Base-by-base conservation (phyloP, 2,888 invertebrate genomes). In the Cryptus armator region DNA sequence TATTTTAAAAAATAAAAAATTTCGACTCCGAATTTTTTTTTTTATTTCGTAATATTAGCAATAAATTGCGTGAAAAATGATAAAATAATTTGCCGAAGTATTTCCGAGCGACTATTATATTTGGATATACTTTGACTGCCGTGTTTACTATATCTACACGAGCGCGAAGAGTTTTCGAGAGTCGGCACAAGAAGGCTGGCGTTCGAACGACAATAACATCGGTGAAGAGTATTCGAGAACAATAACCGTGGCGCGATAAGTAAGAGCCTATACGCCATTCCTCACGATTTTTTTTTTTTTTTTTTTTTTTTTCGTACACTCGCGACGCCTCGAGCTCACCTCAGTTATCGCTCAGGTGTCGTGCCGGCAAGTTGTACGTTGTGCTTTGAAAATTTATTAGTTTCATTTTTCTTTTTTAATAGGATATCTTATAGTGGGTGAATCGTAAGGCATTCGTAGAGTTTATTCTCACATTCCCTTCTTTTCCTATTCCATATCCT, bases 331-430 rank as follows among this genome's bases (percentile, higher is more conserved):
- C 43, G 48, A 32, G 12, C n/a, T 16, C 29, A 43, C 64, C 74
- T 86, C 86, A 87, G 86, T 87, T 56, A 79, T 82, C 64, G 77
- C 16, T 82, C 62, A 68, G 76, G 68, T 72, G 64, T 82, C 84
- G 81, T 81, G 79, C 85, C 37, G 84, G 77, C 78, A 82, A 74
- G 81, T 72, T 9, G 70, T 56, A 6, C 19, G 10, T 62, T 56
- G 19, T 79, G 75, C 67, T 44, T n/a, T 64, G 37, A n/a, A 14
- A 53, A 46, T 62, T 68, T 48, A 43, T 64, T 68, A 12, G 12
- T 62, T 62, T 77, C 4, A 44, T 81, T 72, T 72, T 46, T 53
- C 10, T 56, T 6, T 5, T 44, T 68, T 37, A 29, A 32, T 62
- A 14, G 53, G 19, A 44, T 19, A 64, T 48, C 56, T 19, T 29